phyloP scores from a whole-genome alignment of 2,113 vertebrate genomes.

The Myrmecophaga tridactyla region DNA sequence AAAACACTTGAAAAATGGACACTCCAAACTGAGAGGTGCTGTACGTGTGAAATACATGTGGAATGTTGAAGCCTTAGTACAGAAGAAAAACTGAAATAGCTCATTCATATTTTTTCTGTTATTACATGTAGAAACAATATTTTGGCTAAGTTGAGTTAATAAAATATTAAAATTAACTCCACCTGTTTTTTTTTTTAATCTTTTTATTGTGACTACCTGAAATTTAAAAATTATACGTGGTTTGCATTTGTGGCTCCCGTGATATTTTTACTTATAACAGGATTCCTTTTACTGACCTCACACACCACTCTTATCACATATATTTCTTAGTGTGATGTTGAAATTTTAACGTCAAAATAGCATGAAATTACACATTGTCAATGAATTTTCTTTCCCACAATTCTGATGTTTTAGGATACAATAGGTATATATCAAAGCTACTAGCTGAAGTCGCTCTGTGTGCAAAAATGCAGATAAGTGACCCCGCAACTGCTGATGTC shows the following conservation, averaged over 20 bases:
- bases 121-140: not conserved
- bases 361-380: not conserved
- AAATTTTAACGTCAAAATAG: not conserved
- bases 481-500: not conserved
- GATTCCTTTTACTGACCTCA: not conserved
- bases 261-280: not conserved
- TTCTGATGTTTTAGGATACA: not conserved
- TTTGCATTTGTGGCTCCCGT: not conserved
- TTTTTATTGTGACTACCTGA: not conserved
- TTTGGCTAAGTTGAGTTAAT: not conserved
- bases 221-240: not conserved
- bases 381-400: not conserved
- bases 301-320: not conserved
- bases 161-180: not conserved
- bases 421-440: not conserved
- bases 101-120: not conserved
- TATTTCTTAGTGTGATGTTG: not conserved
- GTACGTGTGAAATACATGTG: not conserved
- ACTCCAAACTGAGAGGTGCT: not conserved
- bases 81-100: not conserved
- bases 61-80: not conserved
- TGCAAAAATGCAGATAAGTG: not conserved
- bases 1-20: not conserved
- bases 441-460: not conserved
- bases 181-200: not conserved